Conservation (phyloP, 2,888 invertebrate species). For the Protodeltote pygarga region DNA sequence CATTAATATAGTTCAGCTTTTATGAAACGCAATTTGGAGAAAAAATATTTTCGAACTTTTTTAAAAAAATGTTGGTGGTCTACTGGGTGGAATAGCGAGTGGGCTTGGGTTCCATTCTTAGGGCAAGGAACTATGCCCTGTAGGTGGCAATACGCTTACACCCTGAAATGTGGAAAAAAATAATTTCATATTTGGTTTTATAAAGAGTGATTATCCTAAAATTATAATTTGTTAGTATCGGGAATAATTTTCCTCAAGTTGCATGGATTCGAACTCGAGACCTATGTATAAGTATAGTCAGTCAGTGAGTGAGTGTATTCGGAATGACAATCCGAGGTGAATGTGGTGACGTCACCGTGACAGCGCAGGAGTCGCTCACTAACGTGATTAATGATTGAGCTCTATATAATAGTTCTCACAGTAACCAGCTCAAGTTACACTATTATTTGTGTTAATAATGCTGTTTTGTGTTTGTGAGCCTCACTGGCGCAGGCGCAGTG, state of each 20-base stretch:
- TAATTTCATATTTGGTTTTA: too few relatives aligned
- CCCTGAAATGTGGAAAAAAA: too few relatives aligned
- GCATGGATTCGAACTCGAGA: too few relatives aligned
- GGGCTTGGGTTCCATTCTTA: too few relatives aligned
- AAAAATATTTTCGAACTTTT: not conserved
- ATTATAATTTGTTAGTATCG: too few relatives aligned
- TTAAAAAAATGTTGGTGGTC: too few relatives aligned
- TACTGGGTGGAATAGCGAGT: too few relatives aligned
- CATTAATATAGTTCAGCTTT: slow-evolving; percentile 3
- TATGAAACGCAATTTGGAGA: not conserved
- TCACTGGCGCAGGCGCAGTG: too few relatives aligned
- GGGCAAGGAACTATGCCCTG: too few relatives aligned
- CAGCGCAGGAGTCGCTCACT: slow-evolving; percentile 9
- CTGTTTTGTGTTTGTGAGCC: not conserved
- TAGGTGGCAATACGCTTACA: too few relatives aligned
- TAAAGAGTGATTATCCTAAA: too few relatives aligned
- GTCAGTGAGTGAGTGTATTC: slow-evolving; percentile 6
- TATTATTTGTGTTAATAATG: not conserved
- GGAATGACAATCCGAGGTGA: slow-evolving; percentile 6
- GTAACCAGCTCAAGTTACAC: not conserved
- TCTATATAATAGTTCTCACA: slow-evolving; percentile 38
- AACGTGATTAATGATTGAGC: slow-evolving; percentile 42
- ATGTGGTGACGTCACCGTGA: slow-evolving; percentile 20
- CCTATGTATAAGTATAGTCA: not conserved
- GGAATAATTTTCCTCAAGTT: too few relatives aligned